A percentile compares a stretch with the other conserved stretches of the same genome.
Evolutionary conservation across 2,888 invertebrate species (phyloP).

Genomic region (Hypolimnas misippus): DNA sequence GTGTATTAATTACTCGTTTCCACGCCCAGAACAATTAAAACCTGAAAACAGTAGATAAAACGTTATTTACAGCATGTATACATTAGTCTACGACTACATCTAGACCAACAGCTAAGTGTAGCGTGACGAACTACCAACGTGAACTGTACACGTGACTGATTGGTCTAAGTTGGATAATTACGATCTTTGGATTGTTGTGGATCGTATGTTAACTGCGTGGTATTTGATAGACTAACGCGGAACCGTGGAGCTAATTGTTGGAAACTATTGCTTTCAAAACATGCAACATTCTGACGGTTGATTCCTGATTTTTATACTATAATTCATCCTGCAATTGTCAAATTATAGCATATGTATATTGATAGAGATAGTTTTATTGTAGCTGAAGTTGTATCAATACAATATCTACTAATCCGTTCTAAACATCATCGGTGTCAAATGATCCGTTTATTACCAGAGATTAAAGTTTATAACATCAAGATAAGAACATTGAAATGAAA

Average conservation of each 20-base stretch:
- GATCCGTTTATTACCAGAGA: too few relatives aligned
- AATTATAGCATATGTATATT: too few relatives aligned
- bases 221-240: neutral
- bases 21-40: conserved; percentile 3
- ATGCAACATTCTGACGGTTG: too few relatives aligned
- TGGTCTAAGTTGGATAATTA: conserved; percentile 55
- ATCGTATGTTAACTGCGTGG: neutral
- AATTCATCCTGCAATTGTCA: too few relatives aligned
- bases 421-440: too few relatives aligned
- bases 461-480: too few relatives aligned
- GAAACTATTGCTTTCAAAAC: too few relatives aligned
- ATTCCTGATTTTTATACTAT: too few relatives aligned
- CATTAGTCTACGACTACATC: conserved; percentile 31
- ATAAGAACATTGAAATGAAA: too few relatives aligned
- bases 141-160: conserved; percentile 58
- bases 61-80: neutral
- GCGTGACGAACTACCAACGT: conserved; percentile 70
- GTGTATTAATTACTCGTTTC: neutral
- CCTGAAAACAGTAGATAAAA: conserved; percentile 10
- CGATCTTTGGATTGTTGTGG: conserved; percentile 16
- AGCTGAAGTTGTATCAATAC: too few relatives aligned
- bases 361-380: too few relatives aligned
- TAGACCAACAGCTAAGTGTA: conserved; percentile 47
- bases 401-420: too few relatives aligned
- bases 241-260: neutral